Percentiles rank a stretch among this genome's conserved stretches.
Evolutionary conservation across 2,797 vertebrate species (phyloP).

Genomic region (Mionectes olivaceus): DNA sequence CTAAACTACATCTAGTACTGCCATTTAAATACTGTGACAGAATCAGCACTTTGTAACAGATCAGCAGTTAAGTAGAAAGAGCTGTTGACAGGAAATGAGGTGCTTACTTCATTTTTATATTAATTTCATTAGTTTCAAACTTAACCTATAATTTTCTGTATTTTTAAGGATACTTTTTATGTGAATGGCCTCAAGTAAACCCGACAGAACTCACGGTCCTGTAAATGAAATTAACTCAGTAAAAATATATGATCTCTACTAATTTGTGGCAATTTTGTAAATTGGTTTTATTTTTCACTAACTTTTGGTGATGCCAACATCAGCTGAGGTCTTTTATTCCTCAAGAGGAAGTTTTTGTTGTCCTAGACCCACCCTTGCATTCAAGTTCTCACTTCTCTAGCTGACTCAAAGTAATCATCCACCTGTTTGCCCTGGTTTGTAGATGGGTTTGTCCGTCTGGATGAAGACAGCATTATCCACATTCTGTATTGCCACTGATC

Average conservation of each 20-base stretch:
- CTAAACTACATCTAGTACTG: background rate
- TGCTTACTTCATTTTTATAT: background rate
- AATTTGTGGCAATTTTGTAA: background rate
- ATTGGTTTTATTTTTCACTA: background rate
- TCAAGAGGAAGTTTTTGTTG: background rate
- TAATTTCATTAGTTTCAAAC: background rate
- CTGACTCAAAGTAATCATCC: background rate
- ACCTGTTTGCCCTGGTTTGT: slow-evolving; percentile 74
- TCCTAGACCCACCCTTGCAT: background rate
- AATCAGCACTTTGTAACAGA: background rate
- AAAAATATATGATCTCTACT: background rate
- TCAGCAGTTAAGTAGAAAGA: background rate
- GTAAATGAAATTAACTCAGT: background rate
- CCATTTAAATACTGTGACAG: background rate
- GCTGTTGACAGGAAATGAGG: background rate
- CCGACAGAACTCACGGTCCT: background rate
- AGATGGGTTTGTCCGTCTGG: slow-evolving; percentile 76
- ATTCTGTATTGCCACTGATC: slow-evolving; percentile 59
- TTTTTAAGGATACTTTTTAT: background rate
- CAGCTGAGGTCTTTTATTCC: background rate
- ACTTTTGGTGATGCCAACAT: background rate
- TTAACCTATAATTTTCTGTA: background rate
- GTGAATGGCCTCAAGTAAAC: background rate
- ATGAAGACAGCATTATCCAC: slow-evolving; percentile 56
- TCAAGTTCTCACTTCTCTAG: background rate